phyloP scores from a whole-genome alignment of 2,113 vertebrate genomes.

The Dinomys branickii region DNA sequence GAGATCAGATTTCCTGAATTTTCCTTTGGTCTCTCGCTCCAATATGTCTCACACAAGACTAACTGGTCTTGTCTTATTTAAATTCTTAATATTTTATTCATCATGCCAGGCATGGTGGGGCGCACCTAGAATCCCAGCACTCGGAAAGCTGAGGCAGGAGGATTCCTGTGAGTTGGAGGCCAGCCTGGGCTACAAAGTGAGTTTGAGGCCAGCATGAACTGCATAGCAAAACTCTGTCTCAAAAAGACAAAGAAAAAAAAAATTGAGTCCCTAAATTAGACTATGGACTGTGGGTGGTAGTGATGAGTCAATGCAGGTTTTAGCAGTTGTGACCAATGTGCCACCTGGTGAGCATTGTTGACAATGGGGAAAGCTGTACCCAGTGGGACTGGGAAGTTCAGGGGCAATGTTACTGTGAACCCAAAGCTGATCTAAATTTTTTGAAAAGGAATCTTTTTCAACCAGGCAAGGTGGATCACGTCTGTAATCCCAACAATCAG shows the following conservation, averaged over 20 bases:
- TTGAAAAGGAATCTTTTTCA: background rate
- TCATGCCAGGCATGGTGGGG: background rate
- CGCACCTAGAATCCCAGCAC: background rate
- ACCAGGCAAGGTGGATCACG: accelerated
- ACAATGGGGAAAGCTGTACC: background rate
- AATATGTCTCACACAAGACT: background rate
- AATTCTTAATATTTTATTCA: background rate
- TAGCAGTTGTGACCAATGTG: background rate
- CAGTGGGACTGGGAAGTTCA: background rate
- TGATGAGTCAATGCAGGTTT: background rate
- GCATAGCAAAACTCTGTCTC: background rate
- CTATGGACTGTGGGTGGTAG: background rate
- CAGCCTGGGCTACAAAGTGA: background rate
- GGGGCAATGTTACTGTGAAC: background rate
- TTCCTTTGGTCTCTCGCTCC: background rate
- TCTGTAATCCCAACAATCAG: background rate
- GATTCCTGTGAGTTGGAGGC: background rate
- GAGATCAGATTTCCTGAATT: background rate
- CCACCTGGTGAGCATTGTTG: background rate
- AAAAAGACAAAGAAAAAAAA: background rate
- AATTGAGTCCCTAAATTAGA: background rate
- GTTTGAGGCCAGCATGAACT: too few relatives aligned
- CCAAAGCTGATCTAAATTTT: background rate
- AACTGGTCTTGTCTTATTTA: background rate
- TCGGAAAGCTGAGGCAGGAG: background rate